These are phyloP conservation scores for Phorcus lineatus DNA, from an alignment of 2,888 invertebrate genomes.

Conservation along the genomic window DNA sequence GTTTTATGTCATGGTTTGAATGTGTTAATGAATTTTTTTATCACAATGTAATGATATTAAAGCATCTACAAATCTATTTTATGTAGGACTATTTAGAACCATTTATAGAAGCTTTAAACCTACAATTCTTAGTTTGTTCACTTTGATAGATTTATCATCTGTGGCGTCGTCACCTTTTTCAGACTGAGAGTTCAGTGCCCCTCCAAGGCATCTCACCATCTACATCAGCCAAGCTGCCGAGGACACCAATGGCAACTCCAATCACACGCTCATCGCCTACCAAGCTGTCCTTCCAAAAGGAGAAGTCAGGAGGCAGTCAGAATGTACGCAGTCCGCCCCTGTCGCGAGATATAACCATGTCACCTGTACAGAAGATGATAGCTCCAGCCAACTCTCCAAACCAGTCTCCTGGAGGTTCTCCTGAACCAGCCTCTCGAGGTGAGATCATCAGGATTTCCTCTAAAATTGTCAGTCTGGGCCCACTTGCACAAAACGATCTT, in stretches of 20 bases:
- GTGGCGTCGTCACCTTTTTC: not conserved
- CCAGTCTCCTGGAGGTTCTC: not conserved
- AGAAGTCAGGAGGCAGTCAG: constrained; percentile 37
- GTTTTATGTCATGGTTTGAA: no score
- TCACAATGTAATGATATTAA: no score
- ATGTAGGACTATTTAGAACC: no score
- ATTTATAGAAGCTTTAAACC: no score
- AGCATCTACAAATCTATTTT: no score
- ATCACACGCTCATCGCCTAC: constrained; percentile 49
- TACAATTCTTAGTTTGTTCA: no score
- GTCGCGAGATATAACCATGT: constrained; percentile 52
- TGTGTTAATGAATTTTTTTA: no score
- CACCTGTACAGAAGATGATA: constrained; percentile 40
- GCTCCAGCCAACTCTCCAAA: not conserved
- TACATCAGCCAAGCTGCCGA: constrained; percentile 56
- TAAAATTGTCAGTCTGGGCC: no score
- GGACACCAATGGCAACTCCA: constrained; percentile 59
- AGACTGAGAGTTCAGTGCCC: not conserved
- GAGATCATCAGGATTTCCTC: not conserved
- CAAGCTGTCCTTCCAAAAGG: constrained; percentile 38
- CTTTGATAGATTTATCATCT: not conserved
- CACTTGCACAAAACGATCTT: no score
- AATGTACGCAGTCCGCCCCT: constrained; percentile 45
- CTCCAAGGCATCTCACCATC: constrained; percentile 41
- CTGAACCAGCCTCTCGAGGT: constrained; percentile 18